Conservation (phyloP, 2,888 invertebrate genomes). For the Myopa testacea region DNA sequence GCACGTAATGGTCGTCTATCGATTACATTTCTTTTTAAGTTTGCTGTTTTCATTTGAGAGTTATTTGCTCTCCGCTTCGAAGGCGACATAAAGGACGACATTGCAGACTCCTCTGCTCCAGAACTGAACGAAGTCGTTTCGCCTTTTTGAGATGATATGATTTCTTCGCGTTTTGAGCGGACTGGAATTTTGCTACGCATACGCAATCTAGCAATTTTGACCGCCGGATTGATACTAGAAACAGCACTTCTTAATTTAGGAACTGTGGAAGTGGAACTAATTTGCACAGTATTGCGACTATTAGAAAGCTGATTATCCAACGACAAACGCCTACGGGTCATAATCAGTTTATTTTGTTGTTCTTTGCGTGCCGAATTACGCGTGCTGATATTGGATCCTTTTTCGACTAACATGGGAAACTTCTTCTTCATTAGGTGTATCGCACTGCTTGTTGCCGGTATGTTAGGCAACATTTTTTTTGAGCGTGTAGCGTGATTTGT, state of each 20-base stretch:
- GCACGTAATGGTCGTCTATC: not conserved
- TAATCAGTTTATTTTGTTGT: slow-evolving; percentile 51
- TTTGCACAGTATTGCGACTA: slow-evolving; percentile 19
- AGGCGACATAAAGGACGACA: not conserved
- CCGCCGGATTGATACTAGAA: slow-evolving; percentile 39
- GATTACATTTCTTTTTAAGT: not conserved
- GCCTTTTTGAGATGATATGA: not conserved
- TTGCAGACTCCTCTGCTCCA: slow-evolving; percentile 18
- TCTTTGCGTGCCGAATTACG: slow-evolving; percentile 55
- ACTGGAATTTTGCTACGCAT: slow-evolving; percentile 34
- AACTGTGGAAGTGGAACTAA: slow-evolving; percentile 38
- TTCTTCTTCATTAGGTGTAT: not conserved
- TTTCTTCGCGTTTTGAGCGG: not conserved
- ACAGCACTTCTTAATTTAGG: slow-evolving; percentile 35
- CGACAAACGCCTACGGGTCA: slow-evolving; percentile 61
- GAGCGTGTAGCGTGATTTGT: not conserved
- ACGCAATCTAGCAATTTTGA: slow-evolving; percentile 1
- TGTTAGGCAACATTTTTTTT: not conserved
- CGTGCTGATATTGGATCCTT: slow-evolving; percentile 44
- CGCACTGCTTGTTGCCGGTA: not conserved
- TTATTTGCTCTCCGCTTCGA: not conserved
- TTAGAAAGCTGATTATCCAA: slow-evolving; percentile 60
- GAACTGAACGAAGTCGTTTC: slow-evolving; percentile 11
- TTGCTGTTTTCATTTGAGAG: not conserved
- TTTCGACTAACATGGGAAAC: not conserved